phyloP scores from a whole-genome alignment of 1,140 invertebrate species.

The Aphelenchoides fujianensis region DNA sequence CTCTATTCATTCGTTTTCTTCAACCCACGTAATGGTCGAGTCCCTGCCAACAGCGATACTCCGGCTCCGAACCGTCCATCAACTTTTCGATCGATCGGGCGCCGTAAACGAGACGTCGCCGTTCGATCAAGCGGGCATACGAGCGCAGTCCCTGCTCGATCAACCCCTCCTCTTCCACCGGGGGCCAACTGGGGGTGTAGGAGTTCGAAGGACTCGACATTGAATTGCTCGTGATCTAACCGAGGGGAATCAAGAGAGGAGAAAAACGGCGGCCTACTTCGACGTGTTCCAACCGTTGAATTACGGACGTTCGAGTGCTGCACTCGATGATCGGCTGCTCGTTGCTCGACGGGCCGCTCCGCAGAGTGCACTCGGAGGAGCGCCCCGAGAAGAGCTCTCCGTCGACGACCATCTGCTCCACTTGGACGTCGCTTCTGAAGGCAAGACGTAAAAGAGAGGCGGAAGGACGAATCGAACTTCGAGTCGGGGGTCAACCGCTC shows the following conservation, averaged over 20 bases:
- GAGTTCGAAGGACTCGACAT: background rate
- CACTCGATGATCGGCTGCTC: no score
- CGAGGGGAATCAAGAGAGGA: no score
- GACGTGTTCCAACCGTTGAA: no score
- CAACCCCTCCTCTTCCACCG: background rate
- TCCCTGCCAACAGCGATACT: background rate
- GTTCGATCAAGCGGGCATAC: slow-evolving; percentile 17
- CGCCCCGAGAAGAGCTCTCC: background rate
- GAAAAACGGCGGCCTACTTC: no score
- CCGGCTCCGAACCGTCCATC: slow-evolving; percentile 2
- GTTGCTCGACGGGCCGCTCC: background rate
- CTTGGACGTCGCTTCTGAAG: no score
- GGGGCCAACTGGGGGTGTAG: background rate
- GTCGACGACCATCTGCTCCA: no score
- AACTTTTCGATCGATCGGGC: background rate
- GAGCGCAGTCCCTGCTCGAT: slow-evolving; percentile 18
- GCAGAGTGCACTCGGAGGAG: background rate
- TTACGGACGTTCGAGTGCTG: no score
- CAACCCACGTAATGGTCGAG: no score
- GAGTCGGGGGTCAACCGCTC: no score
- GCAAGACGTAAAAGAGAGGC: no score
- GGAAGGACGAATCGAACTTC: no score
- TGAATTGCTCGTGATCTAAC: background rate
- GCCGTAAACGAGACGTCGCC: slow-evolving; percentile 18
- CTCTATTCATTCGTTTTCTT: no score